Evolutionary conservation across 2,113 vertebrate genomes (phyloP), one percentile per base, ranked within the genome.

Genomic region (Chaetops frenatus): DNA sequence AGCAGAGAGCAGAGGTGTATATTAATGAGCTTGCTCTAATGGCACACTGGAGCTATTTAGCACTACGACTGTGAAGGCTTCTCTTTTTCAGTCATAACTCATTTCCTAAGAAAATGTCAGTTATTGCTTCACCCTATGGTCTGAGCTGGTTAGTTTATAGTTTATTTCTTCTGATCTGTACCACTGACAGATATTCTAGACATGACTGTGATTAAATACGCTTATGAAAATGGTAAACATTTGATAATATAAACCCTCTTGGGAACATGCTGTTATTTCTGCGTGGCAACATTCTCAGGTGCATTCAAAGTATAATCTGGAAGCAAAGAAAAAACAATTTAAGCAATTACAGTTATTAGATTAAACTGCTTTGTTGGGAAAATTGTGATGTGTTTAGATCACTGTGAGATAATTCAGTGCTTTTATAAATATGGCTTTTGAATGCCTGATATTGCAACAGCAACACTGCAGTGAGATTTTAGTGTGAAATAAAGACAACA

Each of bases 101-200:
- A 98, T 98, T 98, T 99, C 98, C 98, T 97, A 97, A 92, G 96
- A 97, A 98, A 98, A 97, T 97, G 97, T 98, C 98, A 98, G 96
- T 86, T 93, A 83, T 80, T 92, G 91, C 97, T 96, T 92, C 76
- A 86, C 94, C 90, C 95, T 92, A 65, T 91, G 92, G 81, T 92
- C 81, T 81, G 94, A 94, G 87, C 93, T 72, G 81, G 85, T 90
- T 67, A 89, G 95, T 95, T 97, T 97, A 91, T 97, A 96, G 96
- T 97, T 98, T 97, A 96, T 98, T 98, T 97, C 97, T 97, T 97
- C 95, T 97, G 97, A 98, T 98, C 97, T 97, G 80, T 81, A 81
- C 93, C 96, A 88, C 92, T 97, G 97, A 97, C 97, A 98, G 97
- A 97, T 97, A 92, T 89, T 97, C 97, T 97, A 97, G 97, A 96